These are phyloP conservation scores for Melipona bicolor DNA, from an alignment of 2,888 invertebrate species.

Conservation along the genomic window DNA sequence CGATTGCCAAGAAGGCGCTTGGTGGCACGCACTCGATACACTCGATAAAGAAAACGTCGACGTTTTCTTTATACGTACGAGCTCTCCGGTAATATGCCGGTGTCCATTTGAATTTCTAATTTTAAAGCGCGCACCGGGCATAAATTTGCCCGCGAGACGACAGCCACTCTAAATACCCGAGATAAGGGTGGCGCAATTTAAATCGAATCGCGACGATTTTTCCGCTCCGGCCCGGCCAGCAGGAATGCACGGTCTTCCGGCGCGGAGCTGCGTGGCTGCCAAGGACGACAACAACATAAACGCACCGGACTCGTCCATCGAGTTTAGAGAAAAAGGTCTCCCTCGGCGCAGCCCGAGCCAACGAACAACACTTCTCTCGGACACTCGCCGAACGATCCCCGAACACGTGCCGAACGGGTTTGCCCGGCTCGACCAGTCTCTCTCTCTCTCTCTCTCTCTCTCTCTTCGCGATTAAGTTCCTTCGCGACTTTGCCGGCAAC, in stretches of 20 bases:
- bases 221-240: conserved; percentile 12
- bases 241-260: conserved; percentile 66
- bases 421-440: conserved; percentile 61
- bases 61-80: conserved; percentile 22
- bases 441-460: neutral
- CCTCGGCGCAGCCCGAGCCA: conserved; percentile 33
- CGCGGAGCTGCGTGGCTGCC: conserved; percentile 64
- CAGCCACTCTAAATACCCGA: conserved; percentile 53
- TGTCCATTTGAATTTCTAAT: conserved; percentile 55
- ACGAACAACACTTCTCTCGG: conserved; percentile 53
- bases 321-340: conserved; percentile 62
- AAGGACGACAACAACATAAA: conserved; percentile 79
- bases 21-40: neutral
- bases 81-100: conserved; percentile 4
- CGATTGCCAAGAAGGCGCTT: too few relatives aligned
- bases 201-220: conserved; percentile 57
- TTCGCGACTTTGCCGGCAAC: conserved; percentile 21
- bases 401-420: conserved; percentile 72
- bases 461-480: conserved; percentile 28
- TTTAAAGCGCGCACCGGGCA: conserved; percentile 7
- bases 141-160: conserved; percentile 42
- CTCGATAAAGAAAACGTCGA: conserved; percentile 27
- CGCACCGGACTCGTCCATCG: conserved; percentile 69
- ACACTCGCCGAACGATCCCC: conserved; percentile 64
- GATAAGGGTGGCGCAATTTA: conserved; percentile 54